Evolutionary conservation across 1,140 invertebrate species (phyloP).

Genomic region (Hypothenemus hampei): DNA sequence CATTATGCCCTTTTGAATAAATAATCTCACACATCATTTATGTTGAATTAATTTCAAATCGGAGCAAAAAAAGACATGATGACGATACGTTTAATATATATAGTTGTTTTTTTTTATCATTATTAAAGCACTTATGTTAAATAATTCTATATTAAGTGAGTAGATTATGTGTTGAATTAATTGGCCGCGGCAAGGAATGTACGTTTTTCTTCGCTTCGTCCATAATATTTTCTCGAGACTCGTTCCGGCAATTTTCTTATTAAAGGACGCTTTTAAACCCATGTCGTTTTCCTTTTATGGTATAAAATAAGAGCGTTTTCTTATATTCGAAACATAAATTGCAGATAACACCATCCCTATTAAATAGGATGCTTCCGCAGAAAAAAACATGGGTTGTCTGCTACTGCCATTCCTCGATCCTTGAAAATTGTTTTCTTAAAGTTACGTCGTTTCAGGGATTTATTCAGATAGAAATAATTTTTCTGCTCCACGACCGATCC

Average conservation of each 20-base stretch:
- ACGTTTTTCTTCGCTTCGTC: conserved; percentile 6
- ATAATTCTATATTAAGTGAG: conserved; percentile 23
- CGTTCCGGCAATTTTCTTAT: conserved; percentile 10
- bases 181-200: conserved; percentile 18
- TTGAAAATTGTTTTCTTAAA: conserved; percentile 4
- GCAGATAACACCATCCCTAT: neutral
- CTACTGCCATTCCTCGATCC: neutral
- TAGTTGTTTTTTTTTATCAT: too few relatives aligned
- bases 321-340: neutral
- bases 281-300: too few relatives aligned
- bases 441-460: neutral
- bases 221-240: conserved; percentile 15
- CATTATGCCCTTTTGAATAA: too few relatives aligned
- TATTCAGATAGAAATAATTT: conserved; percentile 3
- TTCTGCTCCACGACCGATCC: neutral
- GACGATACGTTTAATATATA: too few relatives aligned
- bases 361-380: neutral
- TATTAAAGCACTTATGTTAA: conserved; percentile 24
- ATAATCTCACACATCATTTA: too few relatives aligned
- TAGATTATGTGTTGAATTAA: conserved; percentile 26
- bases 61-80: too few relatives aligned
- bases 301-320: too few relatives aligned
- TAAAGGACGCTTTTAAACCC: too few relatives aligned
- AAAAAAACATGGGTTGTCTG: neutral
- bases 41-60: too few relatives aligned